phyloP scores from a whole-genome alignment of 2,888 invertebrate species.

The Platycheirus rosarum region DNA sequence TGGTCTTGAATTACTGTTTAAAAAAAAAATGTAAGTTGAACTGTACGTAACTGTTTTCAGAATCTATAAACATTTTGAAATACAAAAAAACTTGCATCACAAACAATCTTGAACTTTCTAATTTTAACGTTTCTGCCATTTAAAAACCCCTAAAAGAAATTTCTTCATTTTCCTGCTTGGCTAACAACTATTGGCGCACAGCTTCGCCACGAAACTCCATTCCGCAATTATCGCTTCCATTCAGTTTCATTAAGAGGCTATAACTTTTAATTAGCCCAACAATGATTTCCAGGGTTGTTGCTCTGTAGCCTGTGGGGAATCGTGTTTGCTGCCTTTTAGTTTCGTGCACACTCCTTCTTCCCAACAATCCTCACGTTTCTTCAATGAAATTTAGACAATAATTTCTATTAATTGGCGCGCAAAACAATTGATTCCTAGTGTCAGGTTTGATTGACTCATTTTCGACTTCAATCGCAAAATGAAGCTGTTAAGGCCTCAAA shows the following conservation, averaged over 20 bases:
- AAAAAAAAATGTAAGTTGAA: too few relatives aligned
- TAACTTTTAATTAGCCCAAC: conserved; percentile 63
- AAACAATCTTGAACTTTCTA: conserved; percentile 44
- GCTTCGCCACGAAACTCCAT: conserved; percentile 35
- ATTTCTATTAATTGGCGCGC: conserved; percentile 65
- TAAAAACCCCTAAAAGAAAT: conserved; percentile 7
- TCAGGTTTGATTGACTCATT: conserved; percentile 68
- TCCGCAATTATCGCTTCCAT: conserved; percentile 53
- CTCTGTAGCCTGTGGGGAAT: neutral
- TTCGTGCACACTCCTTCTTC: conserved; percentile 28
- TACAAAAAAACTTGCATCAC: conserved; percentile 10
- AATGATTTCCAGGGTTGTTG: conserved; percentile 29
- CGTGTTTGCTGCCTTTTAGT: neutral
- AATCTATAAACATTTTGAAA: conserved; percentile 16
- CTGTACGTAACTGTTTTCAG: too few relatives aligned
- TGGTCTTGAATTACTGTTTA: too few relatives aligned
- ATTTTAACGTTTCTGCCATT: conserved; percentile 18
- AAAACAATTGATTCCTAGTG: conserved; percentile 62
- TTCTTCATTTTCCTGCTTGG: conserved; percentile 31
- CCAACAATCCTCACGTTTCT: neutral
- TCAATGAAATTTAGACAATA: conserved; percentile 40
- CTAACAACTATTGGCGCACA: conserved; percentile 8
- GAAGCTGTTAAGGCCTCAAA: conserved; percentile 43
- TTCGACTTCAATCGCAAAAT: conserved; percentile 50
- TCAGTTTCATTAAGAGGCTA: conserved; percentile 61